Conservation (phyloP, 1,140 invertebrate genomes). For the Atta cephalotes region DNA sequence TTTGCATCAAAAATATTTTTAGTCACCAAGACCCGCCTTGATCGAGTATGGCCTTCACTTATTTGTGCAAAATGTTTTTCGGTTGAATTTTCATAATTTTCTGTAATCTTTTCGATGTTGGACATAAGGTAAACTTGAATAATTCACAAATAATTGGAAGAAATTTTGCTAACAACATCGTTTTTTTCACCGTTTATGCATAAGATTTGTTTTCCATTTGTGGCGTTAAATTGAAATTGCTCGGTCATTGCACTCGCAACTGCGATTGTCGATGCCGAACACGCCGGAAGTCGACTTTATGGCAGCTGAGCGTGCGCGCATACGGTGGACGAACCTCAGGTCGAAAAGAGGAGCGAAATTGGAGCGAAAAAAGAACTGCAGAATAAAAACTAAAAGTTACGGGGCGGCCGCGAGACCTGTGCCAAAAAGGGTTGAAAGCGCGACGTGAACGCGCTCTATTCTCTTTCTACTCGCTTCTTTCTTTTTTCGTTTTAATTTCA, state of each 20-base stretch:
- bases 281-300: conserved; percentile 61
- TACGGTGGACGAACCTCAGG: conserved; percentile 49
- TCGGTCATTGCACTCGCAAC: conserved; percentile 42
- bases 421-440: conserved; percentile 64
- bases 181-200: neutral
- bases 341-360: conserved; percentile 61
- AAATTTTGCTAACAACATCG: conserved; percentile 5
- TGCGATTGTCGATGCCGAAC: conserved; percentile 62
- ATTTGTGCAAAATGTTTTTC: too few species aligned
- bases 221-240: conserved; percentile 45
- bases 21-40: too few species aligned
- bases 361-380: conserved; percentile 62
- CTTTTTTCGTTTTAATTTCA: conserved; percentile 62
- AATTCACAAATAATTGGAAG: neutral
- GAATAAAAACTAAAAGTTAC: conserved; percentile 66
- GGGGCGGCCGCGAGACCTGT: conserved; percentile 53
- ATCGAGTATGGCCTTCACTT: too few species aligned
- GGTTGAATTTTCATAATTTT: neutral
- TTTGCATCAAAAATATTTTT: too few species aligned
- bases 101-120: neutral
- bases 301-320: conserved; percentile 49
- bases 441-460: conserved; percentile 60
- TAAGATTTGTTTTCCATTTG: conserved; percentile 42
- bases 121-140: neutral
- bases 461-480: conserved; percentile 49